Conservation (phyloP, 2,113 vertebrate species). For the Rousettus leschenaultii region DNA sequence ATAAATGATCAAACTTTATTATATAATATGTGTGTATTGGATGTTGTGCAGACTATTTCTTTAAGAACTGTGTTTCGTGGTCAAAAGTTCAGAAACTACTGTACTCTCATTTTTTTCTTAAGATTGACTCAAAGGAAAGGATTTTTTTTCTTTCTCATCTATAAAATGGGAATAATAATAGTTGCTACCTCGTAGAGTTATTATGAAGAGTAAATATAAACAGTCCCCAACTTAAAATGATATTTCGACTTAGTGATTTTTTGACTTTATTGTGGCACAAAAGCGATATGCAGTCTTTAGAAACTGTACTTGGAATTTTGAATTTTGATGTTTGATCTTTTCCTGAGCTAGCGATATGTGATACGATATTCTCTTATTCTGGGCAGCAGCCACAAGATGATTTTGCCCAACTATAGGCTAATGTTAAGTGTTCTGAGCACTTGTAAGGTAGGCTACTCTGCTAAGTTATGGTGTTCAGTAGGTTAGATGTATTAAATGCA, state of each 20-base stretch:
- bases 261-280: neutral
- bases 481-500: neutral
- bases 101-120: neutral
- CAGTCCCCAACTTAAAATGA: neutral
- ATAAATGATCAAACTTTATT: neutral
- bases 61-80: neutral
- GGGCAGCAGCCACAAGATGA: neutral
- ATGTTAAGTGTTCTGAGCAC: neutral
- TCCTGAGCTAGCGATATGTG: neutral
- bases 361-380: neutral
- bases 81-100: neutral
- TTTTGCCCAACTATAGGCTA: neutral
- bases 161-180: neutral
- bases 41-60: constrained; percentile 11
- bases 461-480: neutral
- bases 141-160: neutral
- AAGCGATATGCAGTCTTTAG: neutral
- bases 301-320: neutral
- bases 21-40: neutral
- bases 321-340: neutral
- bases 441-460: neutral
- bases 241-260: neutral
- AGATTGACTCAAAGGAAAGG: neutral
- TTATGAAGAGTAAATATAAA: neutral
- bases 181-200: neutral